A percentile compares a stretch with the other conserved stretches of the same genome.
These are phyloP conservation scores for Diplodus puntazzo DNA, from an alignment of 2,797 vertebrate species.

Conservation along the genomic window DNA sequence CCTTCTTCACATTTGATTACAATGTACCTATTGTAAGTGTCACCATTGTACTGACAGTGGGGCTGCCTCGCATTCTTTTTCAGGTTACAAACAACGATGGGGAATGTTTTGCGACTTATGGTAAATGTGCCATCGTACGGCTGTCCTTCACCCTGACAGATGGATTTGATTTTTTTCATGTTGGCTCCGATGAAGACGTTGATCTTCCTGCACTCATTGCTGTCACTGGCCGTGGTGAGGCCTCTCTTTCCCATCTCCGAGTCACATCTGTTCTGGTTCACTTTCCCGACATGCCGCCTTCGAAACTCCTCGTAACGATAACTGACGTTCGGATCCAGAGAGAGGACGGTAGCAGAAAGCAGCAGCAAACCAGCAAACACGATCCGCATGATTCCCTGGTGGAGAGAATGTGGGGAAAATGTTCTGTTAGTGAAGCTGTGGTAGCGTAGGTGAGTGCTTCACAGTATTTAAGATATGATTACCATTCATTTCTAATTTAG, in stretches of 20 bases:
- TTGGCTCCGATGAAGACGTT: conserved; percentile 50
- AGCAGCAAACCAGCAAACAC: conserved; percentile 35
- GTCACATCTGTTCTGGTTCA: fast-evolving
- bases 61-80: not conserved
- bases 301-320: not conserved
- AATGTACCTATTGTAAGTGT: conserved; percentile 6
- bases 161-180: fast-evolving
- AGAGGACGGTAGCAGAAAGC: conserved; percentile 25
- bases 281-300: not conserved
- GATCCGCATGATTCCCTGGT: conserved; percentile 47
- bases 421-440: too few relatives aligned
- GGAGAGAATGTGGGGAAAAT: not conserved
- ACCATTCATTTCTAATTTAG: not conserved
- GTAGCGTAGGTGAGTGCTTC: too few relatives aligned
- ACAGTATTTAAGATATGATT: not conserved
- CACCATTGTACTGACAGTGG: conserved; percentile 43
- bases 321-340: fast-evolving
- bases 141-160: not conserved
- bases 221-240: not conserved
- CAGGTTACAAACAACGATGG: conserved; percentile 40
- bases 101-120: conserved; percentile 28
- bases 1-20: conserved; percentile 22
- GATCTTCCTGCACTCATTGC: conserved; percentile 40
- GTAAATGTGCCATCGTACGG: conserved; percentile 3
- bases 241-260: fast-evolving